phyloP scores from a whole-genome alignment of 2,888 invertebrate species.

The Anorthoa munda region DNA sequence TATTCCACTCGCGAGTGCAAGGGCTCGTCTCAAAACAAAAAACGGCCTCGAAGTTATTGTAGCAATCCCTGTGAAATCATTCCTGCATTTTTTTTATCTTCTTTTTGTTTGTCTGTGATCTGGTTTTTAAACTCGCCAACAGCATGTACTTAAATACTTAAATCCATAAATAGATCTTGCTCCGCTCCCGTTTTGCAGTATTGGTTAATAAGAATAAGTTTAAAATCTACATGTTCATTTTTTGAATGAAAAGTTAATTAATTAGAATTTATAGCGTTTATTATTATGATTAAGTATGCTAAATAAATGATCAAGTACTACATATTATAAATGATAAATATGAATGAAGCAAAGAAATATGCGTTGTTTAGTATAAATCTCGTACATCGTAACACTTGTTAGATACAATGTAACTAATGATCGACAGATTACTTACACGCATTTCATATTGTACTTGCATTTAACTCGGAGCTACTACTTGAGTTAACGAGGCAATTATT shows the following conservation, averaged over 20 bases:
- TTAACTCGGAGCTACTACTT: neutral
- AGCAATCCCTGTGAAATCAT: conserved; percentile 9
- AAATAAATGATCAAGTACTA: neutral
- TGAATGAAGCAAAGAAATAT: conserved; percentile 25
- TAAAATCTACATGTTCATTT: neutral
- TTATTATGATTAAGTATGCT: conserved; percentile 2
- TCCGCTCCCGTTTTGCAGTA: neutral
- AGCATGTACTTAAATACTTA: conserved; percentile 1
- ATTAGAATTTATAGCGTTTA: neutral
- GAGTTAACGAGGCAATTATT: conserved; percentile 8
- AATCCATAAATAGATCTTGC: neutral
- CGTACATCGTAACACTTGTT: conserved; percentile 16
- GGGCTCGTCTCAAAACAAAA: conserved; percentile 1
- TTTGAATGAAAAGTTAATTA: conserved; percentile 5
- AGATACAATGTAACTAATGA: conserved; percentile 6
- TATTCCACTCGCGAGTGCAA: conserved; percentile 14
- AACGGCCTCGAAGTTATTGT: conserved; percentile 3
- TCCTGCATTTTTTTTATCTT: neutral
- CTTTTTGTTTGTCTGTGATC: conserved; percentile 18
- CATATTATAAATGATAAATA: conserved; percentile 14
- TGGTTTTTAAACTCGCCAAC: conserved; percentile 7
- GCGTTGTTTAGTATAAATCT: conserved; percentile 16
- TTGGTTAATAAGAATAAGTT: conserved; percentile 2
- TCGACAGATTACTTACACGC: conserved; percentile 33
- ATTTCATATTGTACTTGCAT: conserved; percentile 23